Conservation (phyloP, 2,888 invertebrate species). For the Eupithecia subumbrata region DNA sequence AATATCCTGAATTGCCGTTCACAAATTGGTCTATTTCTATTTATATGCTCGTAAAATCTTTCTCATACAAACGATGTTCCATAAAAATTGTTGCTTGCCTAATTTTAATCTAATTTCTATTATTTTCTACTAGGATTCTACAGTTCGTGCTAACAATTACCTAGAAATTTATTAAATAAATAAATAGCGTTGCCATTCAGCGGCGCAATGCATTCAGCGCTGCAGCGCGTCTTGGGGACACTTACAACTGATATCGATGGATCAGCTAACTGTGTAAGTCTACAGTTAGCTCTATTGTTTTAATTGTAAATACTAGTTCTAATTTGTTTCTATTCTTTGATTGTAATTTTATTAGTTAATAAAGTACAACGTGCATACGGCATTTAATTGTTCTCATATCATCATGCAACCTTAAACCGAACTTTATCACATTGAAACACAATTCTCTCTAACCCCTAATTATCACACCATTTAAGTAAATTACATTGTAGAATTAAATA, state of each 20-base stretch:
- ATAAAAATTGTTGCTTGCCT: neutral
- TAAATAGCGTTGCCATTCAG: no score
- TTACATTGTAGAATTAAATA: conserved; percentile 7
- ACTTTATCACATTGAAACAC: neutral
- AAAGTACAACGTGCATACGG: neutral
- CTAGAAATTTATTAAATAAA: no score
- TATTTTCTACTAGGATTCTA: neutral
- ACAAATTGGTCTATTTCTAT: neutral
- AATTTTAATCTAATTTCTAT: neutral
- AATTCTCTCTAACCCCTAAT: neutral
- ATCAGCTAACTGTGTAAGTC: no score
- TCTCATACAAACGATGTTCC: neutral
- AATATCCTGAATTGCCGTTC: neutral
- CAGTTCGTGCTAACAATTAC: neutral
- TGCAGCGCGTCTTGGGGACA: no score
- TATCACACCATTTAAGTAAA: conserved; percentile 33
- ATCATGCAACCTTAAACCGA: neutral
- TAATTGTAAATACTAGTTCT: no score
- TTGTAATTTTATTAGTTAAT: no score
- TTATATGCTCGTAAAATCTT: neutral
- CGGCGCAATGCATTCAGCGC: no score
- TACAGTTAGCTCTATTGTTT: no score
- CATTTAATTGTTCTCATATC: neutral
- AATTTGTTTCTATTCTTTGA: no score
- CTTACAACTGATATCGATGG: no score